Evolutionary conservation across 2,113 vertebrate genomes (phyloP).

Genomic region (Suncus etruscus): DNA sequence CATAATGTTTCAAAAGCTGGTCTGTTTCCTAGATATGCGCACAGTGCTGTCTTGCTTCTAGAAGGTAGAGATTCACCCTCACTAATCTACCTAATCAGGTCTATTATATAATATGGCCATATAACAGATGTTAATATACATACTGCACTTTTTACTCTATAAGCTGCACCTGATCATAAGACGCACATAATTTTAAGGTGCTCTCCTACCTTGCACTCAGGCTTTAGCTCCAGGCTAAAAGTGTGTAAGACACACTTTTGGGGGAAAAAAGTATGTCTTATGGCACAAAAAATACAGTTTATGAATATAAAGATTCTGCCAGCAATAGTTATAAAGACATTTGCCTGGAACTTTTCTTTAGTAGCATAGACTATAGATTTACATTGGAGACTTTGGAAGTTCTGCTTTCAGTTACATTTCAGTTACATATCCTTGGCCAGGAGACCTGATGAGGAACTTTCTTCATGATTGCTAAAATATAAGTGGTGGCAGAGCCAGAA

Average conservation of each 20-base stretch:
- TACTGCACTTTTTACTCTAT: no score
- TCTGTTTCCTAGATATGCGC: neutral
- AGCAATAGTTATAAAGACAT: neutral
- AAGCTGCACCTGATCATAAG: no score
- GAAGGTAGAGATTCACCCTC: neutral
- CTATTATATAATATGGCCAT: neutral
- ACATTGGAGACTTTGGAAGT: neutral
- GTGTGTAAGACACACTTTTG: no score
- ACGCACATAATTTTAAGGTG: no score
- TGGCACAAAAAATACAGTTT: neutral
- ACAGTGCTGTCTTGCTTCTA: neutral
- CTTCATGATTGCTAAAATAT: neutral
- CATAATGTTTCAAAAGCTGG: neutral
- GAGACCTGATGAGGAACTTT: neutral
- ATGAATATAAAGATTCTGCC: neutral
- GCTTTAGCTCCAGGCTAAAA: no score
- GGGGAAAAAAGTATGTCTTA: no score
- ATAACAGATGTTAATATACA: no score
- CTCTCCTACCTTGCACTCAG: no score
- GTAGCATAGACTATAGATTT: neutral
- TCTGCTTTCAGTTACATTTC: neutral
- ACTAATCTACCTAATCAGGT: neutral
- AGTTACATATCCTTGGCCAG: neutral
- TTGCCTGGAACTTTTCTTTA: rapidly evolving
- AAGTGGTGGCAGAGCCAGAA: neutral